Percentiles rank a stretch among this genome's conserved stretches.
Conservation (phyloP, 2,888 invertebrate genomes). For the Chymomyza procnemis region DNA sequence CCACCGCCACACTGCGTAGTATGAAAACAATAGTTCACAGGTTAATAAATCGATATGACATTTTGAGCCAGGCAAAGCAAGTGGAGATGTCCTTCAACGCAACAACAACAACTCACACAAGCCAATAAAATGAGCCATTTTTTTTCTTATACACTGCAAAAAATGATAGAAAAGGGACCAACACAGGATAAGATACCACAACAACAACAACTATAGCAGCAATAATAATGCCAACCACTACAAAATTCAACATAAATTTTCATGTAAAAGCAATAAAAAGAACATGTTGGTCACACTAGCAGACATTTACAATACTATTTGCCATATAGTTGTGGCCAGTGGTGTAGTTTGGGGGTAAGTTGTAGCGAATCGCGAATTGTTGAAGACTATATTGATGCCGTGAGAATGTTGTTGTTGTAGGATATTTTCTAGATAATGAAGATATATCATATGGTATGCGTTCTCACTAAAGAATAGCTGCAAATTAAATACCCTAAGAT, state of each 20-base stretch:
- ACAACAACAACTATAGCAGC: conserved; percentile 8
- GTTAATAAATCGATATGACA: conserved; percentile 75
- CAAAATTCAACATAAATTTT: conserved; percentile 66
- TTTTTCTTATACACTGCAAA: conserved; percentile 22
- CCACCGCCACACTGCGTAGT: not conserved
- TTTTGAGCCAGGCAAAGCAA: conserved; percentile 47
- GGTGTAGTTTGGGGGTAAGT: not conserved
- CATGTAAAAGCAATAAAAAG: conserved; percentile 72
- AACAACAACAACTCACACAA: conserved; percentile 26
- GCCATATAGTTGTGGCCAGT: not conserved
- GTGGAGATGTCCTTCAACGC: not conserved
- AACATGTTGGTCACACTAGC: conserved; percentile 60
- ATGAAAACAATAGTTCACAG: conserved; percentile 66
- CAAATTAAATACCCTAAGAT: no score
- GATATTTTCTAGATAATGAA: no score
- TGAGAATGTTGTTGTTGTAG: no score
- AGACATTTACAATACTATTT: not conserved
- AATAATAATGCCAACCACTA: conserved; percentile 26
- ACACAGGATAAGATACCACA: conserved; percentile 11
- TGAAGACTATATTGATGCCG: no score
- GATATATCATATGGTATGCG: no score
- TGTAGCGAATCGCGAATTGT: no score
- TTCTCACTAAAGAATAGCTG: no score
- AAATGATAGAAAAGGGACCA: conserved; percentile 16
- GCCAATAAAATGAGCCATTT: conserved; percentile 68